Evolutionary conservation across 2,113 vertebrate species (phyloP).

Genomic region (Planiliza haematocheilus): DNA sequence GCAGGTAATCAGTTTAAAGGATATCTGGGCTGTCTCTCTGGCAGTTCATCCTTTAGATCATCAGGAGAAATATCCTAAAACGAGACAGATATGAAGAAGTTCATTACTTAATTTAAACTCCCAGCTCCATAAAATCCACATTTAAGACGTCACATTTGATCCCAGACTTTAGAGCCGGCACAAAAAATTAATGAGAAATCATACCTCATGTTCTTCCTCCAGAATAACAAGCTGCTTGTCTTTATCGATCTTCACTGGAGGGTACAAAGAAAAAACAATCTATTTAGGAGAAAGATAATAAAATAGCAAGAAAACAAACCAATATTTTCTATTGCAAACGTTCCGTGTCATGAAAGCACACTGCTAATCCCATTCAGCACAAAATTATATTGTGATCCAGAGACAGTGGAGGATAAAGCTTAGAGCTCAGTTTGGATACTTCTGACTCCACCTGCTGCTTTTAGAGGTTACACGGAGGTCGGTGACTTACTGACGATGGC

Average conservation of each 20-base stretch:
- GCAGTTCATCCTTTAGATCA: conserved; percentile 83
- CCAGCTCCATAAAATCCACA: background rate
- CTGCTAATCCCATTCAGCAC: conserved; percentile 35
- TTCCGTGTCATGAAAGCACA: conserved; percentile 2
- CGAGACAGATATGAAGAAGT: background rate
- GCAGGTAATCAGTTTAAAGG: conserved; percentile 64
- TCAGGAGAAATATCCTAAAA: conserved; percentile 85
- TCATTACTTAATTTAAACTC: too few species aligned
- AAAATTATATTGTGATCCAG: conserved; percentile 45
- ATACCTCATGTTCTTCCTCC: conserved; percentile 95
- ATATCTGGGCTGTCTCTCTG: conserved; percentile 87
- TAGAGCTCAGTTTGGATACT: conserved; percentile 11
- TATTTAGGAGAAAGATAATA: background rate
- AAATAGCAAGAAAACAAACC: background rate
- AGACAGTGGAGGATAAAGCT: conserved; percentile 33
- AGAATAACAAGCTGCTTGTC: conserved; percentile 93
- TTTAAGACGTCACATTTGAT: background rate
- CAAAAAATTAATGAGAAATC: conserved; percentile 58
- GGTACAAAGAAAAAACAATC: background rate
- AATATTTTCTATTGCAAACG: background rate
- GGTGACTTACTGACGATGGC: conserved; percentile 95
- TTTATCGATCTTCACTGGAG: conserved; percentile 97
- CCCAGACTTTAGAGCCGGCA: too few species aligned
- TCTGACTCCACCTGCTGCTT: conserved; percentile 35
- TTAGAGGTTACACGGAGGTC: background rate